Conservation (phyloP, 1,140 invertebrate species). For the Pollicipes pollicipes region DNA sequence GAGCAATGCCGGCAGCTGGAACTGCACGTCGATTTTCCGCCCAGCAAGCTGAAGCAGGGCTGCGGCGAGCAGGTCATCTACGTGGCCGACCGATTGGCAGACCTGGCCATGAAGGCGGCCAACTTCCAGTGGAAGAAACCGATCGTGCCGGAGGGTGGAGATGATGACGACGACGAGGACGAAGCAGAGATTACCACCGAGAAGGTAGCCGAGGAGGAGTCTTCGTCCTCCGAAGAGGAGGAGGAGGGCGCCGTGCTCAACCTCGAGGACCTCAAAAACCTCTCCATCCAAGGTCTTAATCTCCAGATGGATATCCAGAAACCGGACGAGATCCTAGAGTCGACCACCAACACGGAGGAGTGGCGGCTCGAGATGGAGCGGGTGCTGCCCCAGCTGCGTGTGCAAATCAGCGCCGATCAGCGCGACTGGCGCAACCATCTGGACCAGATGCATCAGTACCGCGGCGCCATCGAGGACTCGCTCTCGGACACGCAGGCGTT, state of each 20-base stretch:
- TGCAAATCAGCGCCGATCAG: conserved; percentile 35
- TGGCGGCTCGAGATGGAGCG: conserved; percentile 78
- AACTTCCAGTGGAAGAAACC: conserved; percentile 38
- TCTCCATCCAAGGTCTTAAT: conserved; percentile 13
- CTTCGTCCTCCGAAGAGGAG: conserved; percentile 40
- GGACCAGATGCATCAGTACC: conserved; percentile 66
- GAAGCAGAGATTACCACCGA: conserved; percentile 28
- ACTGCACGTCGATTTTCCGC: conserved; percentile 56
- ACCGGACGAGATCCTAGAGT: conserved; percentile 36
- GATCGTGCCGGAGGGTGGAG: conserved; percentile 22
- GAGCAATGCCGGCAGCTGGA: conserved; percentile 52
- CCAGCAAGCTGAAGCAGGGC: conserved; percentile 77
- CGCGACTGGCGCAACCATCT: conserved; percentile 74
- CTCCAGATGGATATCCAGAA: conserved; percentile 23
- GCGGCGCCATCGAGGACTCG: conserved; percentile 42
- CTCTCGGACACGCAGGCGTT: conserved; percentile 46
- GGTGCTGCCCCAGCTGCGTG: conserved; percentile 68
- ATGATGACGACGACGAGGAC: conserved; percentile 12
- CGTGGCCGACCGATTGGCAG: conserved; percentile 58
- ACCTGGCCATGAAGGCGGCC: conserved; percentile 48
- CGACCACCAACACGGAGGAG: conserved; percentile 37
- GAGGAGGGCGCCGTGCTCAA: conserved; percentile 46
- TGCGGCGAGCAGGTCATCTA: conserved; percentile 69
- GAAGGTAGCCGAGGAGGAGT: conserved; percentile 60
- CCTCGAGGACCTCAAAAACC: conserved; percentile 36